Evolutionary conservation across 2,797 vertebrate genomes (phyloP).

Genomic region (Otolemur crassicaudatus): DNA sequence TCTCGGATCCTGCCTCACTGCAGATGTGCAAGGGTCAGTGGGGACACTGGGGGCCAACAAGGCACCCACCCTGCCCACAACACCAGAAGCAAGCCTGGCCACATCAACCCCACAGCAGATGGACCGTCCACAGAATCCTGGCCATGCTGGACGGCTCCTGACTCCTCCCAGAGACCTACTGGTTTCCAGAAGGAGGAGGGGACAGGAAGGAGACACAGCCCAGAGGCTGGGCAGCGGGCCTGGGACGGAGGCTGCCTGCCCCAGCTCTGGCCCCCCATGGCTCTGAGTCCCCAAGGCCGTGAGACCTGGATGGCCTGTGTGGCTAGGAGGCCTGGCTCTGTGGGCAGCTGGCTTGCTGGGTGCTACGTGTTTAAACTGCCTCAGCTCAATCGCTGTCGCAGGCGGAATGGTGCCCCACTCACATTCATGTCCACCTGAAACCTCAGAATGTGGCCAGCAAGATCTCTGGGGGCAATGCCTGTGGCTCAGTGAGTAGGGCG

Average conservation of each 20-base stretch:
- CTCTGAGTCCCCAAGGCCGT: neutral
- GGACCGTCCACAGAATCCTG: too few species aligned
- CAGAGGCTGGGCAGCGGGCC: neutral
- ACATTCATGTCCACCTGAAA: too few species aligned
- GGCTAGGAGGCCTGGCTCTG: neutral
- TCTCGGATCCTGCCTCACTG: neutral
- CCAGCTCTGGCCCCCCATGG: neutral
- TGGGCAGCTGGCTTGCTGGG: neutral
- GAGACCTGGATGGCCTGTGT: accelerated
- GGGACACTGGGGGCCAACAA: neutral
- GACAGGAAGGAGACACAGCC: accelerated
- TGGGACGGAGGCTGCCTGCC: too few species aligned
- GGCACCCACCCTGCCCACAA: neutral
- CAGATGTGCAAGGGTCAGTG: neutral
- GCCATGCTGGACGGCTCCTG: neutral
- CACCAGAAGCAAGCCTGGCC: too few species aligned
- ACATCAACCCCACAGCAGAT: neutral
- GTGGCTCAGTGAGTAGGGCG: too few species aligned
- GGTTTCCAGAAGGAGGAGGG: neutral
- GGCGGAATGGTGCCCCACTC: too few species aligned
- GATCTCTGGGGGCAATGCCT: too few species aligned
- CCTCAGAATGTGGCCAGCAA: neutral
- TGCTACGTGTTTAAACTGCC: neutral
- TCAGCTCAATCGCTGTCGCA: accelerated
- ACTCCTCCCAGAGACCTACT: neutral